Evolutionary conservation across 2,888 invertebrate species (phyloP).

Genomic region (Chalcosyrphus nemorum): DNA sequence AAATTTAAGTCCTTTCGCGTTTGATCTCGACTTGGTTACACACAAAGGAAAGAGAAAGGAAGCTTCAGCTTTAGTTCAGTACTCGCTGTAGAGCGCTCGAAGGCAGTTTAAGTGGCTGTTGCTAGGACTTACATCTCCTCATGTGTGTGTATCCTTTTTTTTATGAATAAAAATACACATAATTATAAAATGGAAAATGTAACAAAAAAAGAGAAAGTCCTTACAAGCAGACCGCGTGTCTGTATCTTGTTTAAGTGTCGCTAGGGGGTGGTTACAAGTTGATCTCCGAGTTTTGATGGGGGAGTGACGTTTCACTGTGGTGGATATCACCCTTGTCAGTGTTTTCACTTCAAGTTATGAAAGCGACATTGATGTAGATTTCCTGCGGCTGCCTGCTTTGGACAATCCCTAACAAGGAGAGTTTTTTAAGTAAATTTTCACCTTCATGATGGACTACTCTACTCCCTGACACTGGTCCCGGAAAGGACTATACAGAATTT

Average conservation of each 20-base stretch:
- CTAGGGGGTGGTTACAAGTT: background rate
- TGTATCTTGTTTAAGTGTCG: background rate
- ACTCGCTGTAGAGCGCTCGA: background rate
- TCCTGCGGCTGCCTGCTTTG: background rate
- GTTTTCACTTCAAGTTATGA: conserved; percentile 16
- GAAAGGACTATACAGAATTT: conserved; percentile 8
- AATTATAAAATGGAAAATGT: background rate
- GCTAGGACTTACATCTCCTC: background rate
- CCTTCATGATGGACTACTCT: conserved; percentile 11
- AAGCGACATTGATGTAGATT: conserved; percentile 28
- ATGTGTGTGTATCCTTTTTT: background rate
- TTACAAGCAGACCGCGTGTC: background rate
- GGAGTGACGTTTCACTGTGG: background rate
- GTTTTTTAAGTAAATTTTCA: too few species aligned
- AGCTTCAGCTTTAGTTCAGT: background rate
- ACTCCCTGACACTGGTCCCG: too few species aligned
- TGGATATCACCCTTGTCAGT: background rate
- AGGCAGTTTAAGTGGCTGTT: background rate
- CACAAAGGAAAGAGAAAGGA: background rate
- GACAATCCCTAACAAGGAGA: background rate
- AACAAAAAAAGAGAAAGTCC: background rate
- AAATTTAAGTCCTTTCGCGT: background rate
- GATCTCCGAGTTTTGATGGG: background rate
- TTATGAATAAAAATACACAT: background rate
- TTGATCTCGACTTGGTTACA: background rate